Evolutionary conservation across 2,888 invertebrate genomes (phyloP).

Genomic region (Caenorhabditis uteleia): DNA sequence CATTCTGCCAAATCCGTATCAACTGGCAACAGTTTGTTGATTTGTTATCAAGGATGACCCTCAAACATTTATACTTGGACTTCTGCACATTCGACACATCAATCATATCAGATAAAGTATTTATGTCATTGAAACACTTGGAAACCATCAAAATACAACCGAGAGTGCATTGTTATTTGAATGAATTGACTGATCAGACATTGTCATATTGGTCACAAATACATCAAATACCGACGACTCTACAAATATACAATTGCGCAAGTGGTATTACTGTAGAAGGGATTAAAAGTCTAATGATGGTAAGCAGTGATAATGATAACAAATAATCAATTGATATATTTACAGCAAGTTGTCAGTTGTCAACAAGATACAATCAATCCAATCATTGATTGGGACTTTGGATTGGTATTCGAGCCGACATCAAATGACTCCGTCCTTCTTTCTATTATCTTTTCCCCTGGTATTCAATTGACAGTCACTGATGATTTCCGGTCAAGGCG

Average conservation of each 20-base stretch:
- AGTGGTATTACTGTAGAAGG: slow-evolving; percentile 24
- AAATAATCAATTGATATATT: not conserved
- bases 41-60: slow-evolving; percentile 22
- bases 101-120: slow-evolving; percentile 29
- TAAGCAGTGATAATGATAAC: slow-evolving; percentile 1
- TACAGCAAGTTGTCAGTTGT: not conserved
- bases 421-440: slow-evolving; percentile 15
- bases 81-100: slow-evolving; percentile 34
- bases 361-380: not conserved
- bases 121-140: slow-evolving; percentile 22
- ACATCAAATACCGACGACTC: not conserved
- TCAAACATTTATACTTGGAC: slow-evolving; percentile 24
- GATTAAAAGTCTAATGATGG: slow-evolving; percentile 14
- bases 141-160: slow-evolving; percentile 39
- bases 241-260: slow-evolving; percentile 21
- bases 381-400: slow-evolving; percentile 34
- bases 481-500: slow-evolving; percentile 33
- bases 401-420: slow-evolving; percentile 17
- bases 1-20: slow-evolving; percentile 24
- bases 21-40: slow-evolving; percentile 17
- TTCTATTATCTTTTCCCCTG: slow-evolving; percentile 14
- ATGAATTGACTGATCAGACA: slow-evolving; percentile 35
- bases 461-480: slow-evolving; percentile 6
- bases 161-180: slow-evolving; percentile 25
- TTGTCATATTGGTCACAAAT: slow-evolving; percentile 24